Base-by-base conservation (phyloP, 2,888 invertebrate species). In the Drosophila atripex region DNA sequence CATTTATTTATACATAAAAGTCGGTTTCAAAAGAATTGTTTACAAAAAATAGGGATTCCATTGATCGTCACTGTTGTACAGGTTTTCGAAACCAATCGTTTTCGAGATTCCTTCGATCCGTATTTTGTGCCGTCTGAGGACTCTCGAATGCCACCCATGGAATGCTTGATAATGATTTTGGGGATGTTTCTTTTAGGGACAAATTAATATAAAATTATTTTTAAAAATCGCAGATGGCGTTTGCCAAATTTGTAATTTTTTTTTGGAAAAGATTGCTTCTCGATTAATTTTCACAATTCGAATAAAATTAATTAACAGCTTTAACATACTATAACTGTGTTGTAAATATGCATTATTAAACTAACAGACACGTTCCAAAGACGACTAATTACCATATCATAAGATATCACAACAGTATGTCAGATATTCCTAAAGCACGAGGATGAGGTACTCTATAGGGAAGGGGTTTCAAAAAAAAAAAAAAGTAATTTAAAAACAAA, bases 11-110 rank as follows among this genome's bases (percentile, higher is more conserved):
- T 72, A 80, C 73, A 59, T 78, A 86, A 82, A 80, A 80, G 69
- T 80, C 58, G 54, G 49, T 80, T 85, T 80, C 69, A 77, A 83
- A 80, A 80, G 78, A 35, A 52, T 77, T 69, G 7, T 72, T 55
- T 85, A 86, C 76, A 82, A 80, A 82, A 82, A 87, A 86, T 82
- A 86, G 70, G 82, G 72, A 14, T 80, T 80, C 54, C 66, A 68
- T 76, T 49, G 53, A 6, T 55, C 47, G 55, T 14, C 32, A 51
- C 63, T 63, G 69, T 79, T 79, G 49, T 63, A 73, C 68, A 69
- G 59, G 41, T 56, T 41, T 75, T 77, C 39, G 72, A 83, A 79
- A 84, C 82, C 78, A 76, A 73, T 65, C 72, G 77, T 83, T 54
- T 77, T 38, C 45, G 65, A 75, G 75, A 59, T 57, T 82, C 61